These are phyloP conservation scores for Philereme transversata DNA, from an alignment of 2,888 invertebrate genomes.

Conservation along the genomic window DNA sequence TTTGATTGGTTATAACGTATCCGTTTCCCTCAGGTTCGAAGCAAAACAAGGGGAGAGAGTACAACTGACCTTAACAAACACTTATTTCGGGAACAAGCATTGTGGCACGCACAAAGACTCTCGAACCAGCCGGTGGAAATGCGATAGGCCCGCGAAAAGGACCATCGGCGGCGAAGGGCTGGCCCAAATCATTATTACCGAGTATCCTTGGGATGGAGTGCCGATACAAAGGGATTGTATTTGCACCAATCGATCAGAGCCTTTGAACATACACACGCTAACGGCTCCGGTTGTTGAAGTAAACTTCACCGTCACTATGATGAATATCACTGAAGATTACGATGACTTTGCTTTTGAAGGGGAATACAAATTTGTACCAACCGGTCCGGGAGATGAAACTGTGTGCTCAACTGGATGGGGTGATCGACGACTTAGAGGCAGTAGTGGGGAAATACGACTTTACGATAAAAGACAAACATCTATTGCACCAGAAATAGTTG, in stretches of 20 bases:
- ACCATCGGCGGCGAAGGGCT: constrained; percentile 80
- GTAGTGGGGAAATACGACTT: constrained; percentile 89
- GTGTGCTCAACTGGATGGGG: constrained; percentile 87
- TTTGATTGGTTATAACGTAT: constrained; percentile 3
- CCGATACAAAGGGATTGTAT: constrained; percentile 89
- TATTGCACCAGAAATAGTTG: constrained; percentile 71
- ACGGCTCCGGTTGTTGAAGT: constrained; percentile 89
- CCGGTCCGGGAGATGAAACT: constrained; percentile 81
- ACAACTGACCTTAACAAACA: constrained; percentile 87
- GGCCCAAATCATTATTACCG: constrained; percentile 86
- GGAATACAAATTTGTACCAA: constrained; percentile 86
- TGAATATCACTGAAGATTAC: constrained; percentile 93
- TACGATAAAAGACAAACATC: constrained; percentile 84
- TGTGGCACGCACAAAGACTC: constrained; percentile 88
- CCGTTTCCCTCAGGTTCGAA: constrained; percentile 83
- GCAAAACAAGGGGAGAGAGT: constrained; percentile 87
- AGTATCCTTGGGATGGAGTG: constrained; percentile 88
- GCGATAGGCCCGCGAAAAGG: constrained; percentile 81
- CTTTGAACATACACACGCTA: constrained; percentile 86
- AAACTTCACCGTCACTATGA: constrained; percentile 89
- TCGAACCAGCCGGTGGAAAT: constrained; percentile 87
- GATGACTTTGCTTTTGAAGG: constrained; percentile 91
- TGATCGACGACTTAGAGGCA: constrained; percentile 86
- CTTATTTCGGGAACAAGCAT: constrained; percentile 87
- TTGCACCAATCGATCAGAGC: constrained; percentile 88